These are phyloP conservation scores for Pongo pygmaeus DNA, from an alignment of 2,113 vertebrate genomes.

Conservation along the genomic window DNA sequence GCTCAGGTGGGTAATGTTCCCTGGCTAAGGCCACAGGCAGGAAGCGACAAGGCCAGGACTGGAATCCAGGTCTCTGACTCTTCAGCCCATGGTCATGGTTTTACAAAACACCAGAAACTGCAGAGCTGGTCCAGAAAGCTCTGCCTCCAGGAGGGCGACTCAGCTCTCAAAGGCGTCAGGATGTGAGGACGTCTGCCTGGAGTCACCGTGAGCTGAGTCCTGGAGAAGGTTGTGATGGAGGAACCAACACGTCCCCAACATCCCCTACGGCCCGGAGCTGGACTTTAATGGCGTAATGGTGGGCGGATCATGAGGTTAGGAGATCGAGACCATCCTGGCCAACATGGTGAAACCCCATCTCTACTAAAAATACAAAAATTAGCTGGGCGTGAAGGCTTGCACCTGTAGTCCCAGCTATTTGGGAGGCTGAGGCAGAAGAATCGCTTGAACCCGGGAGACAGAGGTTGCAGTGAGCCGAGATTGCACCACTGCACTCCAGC, in stretches of 20 bases:
- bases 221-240: neutral
- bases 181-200: neutral
- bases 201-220: fast-evolving
- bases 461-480: too few relatives aligned
- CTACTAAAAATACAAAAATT: too few relatives aligned
- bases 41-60: neutral
- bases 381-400: too few relatives aligned
- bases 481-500: too few relatives aligned
- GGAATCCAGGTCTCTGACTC: too few relatives aligned
- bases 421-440: too few relatives aligned
- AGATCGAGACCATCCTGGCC: too few relatives aligned
- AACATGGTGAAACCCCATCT: too few relatives aligned
- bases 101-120: neutral
- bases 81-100: neutral
- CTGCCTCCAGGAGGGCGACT: neutral
- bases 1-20: neutral
- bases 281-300: too few relatives aligned
- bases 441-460: too few relatives aligned
- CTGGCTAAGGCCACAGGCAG: neutral
- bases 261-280: neutral
- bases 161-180: fast-evolving
- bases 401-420: too few relatives aligned
- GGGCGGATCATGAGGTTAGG: too few relatives aligned
- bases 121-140: neutral
- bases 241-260: neutral